A percentile compares a stretch with the other conserved stretches of the same genome.
These are phyloP conservation scores for Gopherus evgoodei DNA, from an alignment of 2,113 vertebrate genomes.

Conservation along the genomic window DNA sequence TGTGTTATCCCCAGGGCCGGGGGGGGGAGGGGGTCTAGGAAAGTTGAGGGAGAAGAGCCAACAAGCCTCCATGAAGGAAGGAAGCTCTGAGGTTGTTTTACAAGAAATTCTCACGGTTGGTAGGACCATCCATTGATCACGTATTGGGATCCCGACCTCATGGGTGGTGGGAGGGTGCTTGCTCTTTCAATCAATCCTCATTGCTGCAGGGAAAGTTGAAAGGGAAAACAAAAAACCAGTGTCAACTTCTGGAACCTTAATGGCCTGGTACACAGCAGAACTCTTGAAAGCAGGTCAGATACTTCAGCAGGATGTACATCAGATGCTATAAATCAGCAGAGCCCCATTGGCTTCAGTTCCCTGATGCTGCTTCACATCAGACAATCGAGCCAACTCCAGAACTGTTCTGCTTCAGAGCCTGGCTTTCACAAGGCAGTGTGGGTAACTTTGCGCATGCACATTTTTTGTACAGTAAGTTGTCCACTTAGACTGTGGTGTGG, in stretches of 20 bases:
- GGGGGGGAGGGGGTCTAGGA: not conserved
- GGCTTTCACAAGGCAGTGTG: not conserved
- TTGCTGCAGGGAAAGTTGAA: not conserved
- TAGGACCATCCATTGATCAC: not conserved
- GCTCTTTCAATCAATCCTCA: not conserved
- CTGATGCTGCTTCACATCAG: not conserved
- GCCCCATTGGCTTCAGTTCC: not conserved
- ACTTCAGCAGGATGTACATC: not conserved
- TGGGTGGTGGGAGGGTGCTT: not conserved
- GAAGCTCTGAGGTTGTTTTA: not conserved
- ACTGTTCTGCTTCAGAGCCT: not conserved
- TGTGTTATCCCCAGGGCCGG: not conserved
- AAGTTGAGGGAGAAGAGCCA: not conserved
- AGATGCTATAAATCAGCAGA: not conserved
- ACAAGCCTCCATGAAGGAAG: not conserved
- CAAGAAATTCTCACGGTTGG: rapidly evolving
- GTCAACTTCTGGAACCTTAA: not conserved
- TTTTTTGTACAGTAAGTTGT: not conserved
- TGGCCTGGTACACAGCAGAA: conserved; percentile 8
- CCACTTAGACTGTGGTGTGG: not conserved
- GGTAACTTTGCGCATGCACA: not conserved
- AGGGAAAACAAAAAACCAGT: conserved; percentile 17
- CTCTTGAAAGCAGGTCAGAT: conserved; percentile 29
- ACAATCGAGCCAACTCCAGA: not conserved
- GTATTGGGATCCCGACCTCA: not conserved